Evolutionary conservation across 2,797 vertebrate species (phyloP).

Genomic region (Botia kubotai): DNA sequence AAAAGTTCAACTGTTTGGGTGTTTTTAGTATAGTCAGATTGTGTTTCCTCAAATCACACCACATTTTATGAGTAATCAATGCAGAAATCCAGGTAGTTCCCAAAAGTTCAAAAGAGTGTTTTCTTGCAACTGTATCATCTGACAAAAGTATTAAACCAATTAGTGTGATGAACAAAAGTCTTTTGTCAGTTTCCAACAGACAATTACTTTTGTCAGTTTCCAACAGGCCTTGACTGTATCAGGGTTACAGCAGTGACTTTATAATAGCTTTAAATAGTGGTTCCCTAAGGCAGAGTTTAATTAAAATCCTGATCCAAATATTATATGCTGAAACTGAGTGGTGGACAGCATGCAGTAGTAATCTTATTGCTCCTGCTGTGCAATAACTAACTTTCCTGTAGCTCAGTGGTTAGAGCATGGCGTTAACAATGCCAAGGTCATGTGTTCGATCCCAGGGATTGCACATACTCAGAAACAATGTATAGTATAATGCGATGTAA

Average conservation of each 20-base stretch:
- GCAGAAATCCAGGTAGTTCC: neutral
- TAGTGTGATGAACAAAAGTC: neutral
- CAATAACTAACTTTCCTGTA: neutral
- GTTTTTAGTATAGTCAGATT: neutral
- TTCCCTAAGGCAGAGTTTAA: conserved; percentile 43
- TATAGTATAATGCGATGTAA: too few species aligned
- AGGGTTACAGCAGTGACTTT: conserved; percentile 19
- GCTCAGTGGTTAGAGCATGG: too few species aligned
- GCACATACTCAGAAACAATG: too few species aligned
- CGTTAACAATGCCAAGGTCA: too few species aligned
- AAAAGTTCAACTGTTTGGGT: neutral
- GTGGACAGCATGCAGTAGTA: conserved; percentile 20
- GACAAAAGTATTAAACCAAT: conserved; percentile 1
- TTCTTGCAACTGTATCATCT: too few species aligned
- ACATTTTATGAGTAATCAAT: neutral
- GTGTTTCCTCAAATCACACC: neutral
- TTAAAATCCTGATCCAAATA: conserved; percentile 50
- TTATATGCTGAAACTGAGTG: conserved; percentile 18
- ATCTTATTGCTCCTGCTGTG: neutral
- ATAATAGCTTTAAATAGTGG: conserved; percentile 41
- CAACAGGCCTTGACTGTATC: neutral
- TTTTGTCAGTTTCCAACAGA: neutral
- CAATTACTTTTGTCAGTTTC: neutral
- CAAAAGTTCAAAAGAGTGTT: too few species aligned
- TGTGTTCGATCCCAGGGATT: too few species aligned